phyloP scores from a whole-genome alignment of 2,113 vertebrate species.

The Sorex fumeus region DNA sequence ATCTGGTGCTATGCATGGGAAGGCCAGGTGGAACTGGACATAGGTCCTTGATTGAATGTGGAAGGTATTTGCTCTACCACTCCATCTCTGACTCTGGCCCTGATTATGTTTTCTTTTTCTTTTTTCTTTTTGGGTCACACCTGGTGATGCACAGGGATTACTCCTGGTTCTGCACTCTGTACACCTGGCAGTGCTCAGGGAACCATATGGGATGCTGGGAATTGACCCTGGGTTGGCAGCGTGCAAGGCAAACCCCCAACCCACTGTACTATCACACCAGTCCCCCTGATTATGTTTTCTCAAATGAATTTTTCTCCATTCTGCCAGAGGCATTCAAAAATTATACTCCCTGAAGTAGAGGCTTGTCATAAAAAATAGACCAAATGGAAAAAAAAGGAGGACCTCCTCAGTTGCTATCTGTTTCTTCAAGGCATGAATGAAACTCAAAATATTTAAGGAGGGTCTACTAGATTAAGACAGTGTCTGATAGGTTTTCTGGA shows the following conservation, averaged over 20 bases:
- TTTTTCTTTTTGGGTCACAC: too few species aligned
- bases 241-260: too few species aligned
- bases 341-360: slow-evolving; percentile 18
- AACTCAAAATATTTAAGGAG: background rate
- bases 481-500: background rate
- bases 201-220: too few species aligned
- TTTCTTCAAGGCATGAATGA: background rate
- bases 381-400: background rate
- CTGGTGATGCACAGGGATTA: too few species aligned
- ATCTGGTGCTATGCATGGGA: too few species aligned
- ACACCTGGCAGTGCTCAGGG: too few species aligned
- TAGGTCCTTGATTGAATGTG: too few species aligned
- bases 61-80: too few species aligned
- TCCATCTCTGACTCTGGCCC: background rate
- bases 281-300: background rate
- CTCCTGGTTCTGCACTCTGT: too few species aligned
- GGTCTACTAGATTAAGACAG: background rate
- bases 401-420: background rate
- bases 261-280: too few species aligned
- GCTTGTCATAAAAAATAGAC: slow-evolving; percentile 25
- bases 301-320: slow-evolving; percentile 39
- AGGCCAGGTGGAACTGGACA: too few species aligned
- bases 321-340: background rate
- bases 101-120: slow-evolving; percentile 12
- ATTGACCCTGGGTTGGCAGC: too few species aligned